Evolutionary conservation across 2,113 vertebrate species (phyloP), one percentile per base, ranked within the genome.

Genomic region (Ranitomeya imitator): DNA sequence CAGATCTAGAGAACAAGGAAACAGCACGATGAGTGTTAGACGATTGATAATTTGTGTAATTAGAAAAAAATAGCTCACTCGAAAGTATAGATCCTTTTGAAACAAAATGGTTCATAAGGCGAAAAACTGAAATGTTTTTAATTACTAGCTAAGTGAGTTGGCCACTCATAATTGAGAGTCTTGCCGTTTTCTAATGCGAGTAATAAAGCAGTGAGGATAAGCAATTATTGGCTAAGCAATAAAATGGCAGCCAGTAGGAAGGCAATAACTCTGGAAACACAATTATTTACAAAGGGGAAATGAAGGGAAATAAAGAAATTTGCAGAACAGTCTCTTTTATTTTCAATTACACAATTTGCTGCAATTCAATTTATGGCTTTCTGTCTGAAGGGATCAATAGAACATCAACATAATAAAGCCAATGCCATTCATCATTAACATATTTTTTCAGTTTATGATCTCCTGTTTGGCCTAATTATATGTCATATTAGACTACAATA

Each of bases 151-250:
- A 86, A 86, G 85, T 86, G 71, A 86, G 71, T 76, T 86, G 63
- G 73, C 85, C 85, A 77, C 85, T 86, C 71, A 86, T 76, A 77
- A 86, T 86, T 77, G 85, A 86, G 45, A 86, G 71, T 73, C 31
- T 76, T 86, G 85, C 63, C 31, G 57, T 23, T 61, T 86, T 86
- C 71, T 86, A 78, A 77, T 86, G 73, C 21, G 85, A 61, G 71
- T 78, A 77, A 86, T 86, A 78, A 86, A 86, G 51, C 73, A 26
- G 85, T 21, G 26, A 86, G 85, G 60, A 78, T 86, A 86, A 86
- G 73, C 74, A 79, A 86, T 86, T 86, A 86, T 79, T 86, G 77
- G 85, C 77, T 67, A 86, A 67, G 77, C 45, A 86, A 69, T 86
- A 86, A 86, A 86, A 86, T 79, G 76, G 76, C 77, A 79, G 76